These are phyloP conservation scores for Macrosteles quadrilineatus DNA, from an alignment of 1,140 invertebrate species.

Conservation along the genomic window DNA sequence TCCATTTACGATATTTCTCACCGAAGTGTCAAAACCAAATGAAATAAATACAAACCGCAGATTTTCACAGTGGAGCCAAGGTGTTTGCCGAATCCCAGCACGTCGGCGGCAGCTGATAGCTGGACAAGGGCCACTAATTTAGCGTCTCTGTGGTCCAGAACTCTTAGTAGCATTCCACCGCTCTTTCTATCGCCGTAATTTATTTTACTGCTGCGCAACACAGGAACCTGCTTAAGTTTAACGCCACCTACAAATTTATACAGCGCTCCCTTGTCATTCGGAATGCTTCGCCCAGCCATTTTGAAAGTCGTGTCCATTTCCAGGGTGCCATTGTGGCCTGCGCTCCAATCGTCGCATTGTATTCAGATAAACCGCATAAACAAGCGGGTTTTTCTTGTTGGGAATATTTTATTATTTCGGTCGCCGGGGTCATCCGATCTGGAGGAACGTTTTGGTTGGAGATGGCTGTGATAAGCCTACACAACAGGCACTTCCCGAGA, in stretches of 20 bases:
- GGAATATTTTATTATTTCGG: conserved; percentile 4
- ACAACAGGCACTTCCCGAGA: too few relatives aligned
- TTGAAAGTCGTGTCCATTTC: conserved; percentile 23
- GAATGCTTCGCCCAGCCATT: conserved; percentile 20
- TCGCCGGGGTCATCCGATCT: not conserved
- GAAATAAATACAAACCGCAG: too few relatives aligned
- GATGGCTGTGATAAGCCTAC: too few relatives aligned
- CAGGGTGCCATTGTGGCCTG: not conserved
- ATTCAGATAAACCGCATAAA: conserved; percentile 17
- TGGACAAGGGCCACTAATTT: conserved; percentile 7
- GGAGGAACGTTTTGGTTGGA: too few relatives aligned
- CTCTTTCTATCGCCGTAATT: conserved; percentile 10
- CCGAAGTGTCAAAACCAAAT: too few relatives aligned
- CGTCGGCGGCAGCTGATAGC: not conserved
- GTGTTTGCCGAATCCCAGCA: too few relatives aligned
- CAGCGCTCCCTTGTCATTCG: conserved; percentile 13
- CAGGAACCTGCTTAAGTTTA: conserved; percentile 26
- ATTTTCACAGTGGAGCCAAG: too few relatives aligned
- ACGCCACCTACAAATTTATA: conserved; percentile 25
- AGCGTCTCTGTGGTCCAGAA: not conserved
- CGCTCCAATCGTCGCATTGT: conserved; percentile 8
- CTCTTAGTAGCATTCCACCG: conserved; percentile 13
- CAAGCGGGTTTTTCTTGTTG: not conserved
- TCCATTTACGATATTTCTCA: too few relatives aligned
- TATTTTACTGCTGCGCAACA: conserved; percentile 22